phyloP scores from a whole-genome alignment of 2,797 vertebrate genomes.

The Peromyscus nudipes region DNA sequence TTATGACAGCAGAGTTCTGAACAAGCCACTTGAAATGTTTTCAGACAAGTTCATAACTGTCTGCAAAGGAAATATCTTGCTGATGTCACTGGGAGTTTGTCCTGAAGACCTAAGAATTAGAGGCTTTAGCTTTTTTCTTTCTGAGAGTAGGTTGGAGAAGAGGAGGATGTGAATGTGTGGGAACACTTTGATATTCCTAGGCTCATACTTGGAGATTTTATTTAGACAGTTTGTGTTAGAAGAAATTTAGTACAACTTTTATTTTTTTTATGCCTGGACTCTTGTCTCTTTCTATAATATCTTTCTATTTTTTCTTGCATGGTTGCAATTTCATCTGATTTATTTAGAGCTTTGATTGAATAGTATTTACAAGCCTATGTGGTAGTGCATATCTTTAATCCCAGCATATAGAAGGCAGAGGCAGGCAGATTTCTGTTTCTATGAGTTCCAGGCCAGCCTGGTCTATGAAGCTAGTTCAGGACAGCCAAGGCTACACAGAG shows the following conservation, averaged over 20 bases:
- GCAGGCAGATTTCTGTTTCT: background rate
- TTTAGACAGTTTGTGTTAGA: conserved; percentile 56
- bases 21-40: conserved; percentile 28
- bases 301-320: background rate
- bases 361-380: too few species aligned
- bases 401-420: too few species aligned
- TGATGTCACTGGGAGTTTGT: conserved; percentile 56
- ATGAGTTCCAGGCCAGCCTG: background rate
- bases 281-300: background rate
- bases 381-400: too few species aligned
- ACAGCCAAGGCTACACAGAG: too few species aligned
- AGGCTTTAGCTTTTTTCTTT: conserved; percentile 36
- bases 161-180: background rate
- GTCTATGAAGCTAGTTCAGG: background rate
- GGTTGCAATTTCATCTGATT: conserved; percentile 31
- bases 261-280: background rate
- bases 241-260: conserved; percentile 10
- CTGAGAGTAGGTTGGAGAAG: conserved; percentile 26
- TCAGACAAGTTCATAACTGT: conserved; percentile 40
- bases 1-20: conserved; percentile 20
- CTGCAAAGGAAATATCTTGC: conserved; percentile 59
- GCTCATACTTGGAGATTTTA: conserved; percentile 38
- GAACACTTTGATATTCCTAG: conserved; percentile 46
- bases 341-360: background rate
- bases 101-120: conserved; percentile 67